phyloP scores from a whole-genome alignment of 2,113 vertebrate genomes.

The Rhinoptilus africanus region DNA sequence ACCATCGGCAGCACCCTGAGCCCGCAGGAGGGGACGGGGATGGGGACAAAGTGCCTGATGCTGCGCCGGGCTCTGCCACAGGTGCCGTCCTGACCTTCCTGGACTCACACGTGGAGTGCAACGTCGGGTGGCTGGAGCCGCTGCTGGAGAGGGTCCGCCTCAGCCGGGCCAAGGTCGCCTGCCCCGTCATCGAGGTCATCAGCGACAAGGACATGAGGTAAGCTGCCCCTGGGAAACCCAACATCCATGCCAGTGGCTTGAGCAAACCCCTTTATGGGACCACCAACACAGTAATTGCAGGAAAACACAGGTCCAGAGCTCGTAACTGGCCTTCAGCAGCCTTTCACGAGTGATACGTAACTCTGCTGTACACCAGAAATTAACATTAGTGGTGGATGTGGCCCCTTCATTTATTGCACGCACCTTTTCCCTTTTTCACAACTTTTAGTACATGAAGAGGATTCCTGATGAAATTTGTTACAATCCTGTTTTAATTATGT shows the following conservation, averaged over 20 bases:
- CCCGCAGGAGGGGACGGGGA: fast-evolving
- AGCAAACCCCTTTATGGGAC: not conserved
- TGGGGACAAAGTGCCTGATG: not conserved
- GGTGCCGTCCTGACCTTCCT: constrained; percentile 93
- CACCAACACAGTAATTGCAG: fast-evolving
- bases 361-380: fast-evolving
- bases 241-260: fast-evolving
- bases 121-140: constrained; percentile 96
- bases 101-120: constrained; percentile 96
- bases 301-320: fast-evolving
- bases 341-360: fast-evolving
- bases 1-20: fast-evolving
- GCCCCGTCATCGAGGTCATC: constrained; percentile 97
- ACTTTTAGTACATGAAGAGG: not conserved
- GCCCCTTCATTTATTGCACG: not conserved
- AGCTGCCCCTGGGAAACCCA: not conserved
- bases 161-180: constrained; percentile 86
- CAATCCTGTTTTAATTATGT: not conserved
- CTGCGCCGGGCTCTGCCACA: constrained; percentile 10
- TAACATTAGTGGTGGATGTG: fast-evolving
- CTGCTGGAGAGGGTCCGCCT: constrained; percentile 87
- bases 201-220: constrained; percentile 96
- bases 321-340: not conserved
- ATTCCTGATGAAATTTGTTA: constrained; percentile 7
- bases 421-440: not conserved